Conservation (phyloP, 2,888 invertebrate species). For the Bombyx huttoni region DNA sequence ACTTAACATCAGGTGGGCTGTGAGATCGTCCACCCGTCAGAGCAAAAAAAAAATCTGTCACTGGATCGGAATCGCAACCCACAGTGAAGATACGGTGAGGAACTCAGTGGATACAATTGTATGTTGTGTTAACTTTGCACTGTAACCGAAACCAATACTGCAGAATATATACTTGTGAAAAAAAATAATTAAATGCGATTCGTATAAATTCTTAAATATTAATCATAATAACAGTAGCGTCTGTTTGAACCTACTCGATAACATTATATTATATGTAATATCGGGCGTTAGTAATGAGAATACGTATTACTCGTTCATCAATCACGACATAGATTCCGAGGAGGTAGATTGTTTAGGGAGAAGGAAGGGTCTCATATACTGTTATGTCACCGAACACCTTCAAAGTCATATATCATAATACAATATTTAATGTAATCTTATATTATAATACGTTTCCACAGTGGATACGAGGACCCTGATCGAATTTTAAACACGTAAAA, state of each 20-base stretch:
- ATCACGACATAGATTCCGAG: slow-evolving; percentile 33
- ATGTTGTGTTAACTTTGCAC: too few relatives aligned
- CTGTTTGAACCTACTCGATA: not conserved
- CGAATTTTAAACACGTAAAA: too few relatives aligned
- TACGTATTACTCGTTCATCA: slow-evolving; percentile 41
- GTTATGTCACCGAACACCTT: slow-evolving; percentile 31
- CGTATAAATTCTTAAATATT: not conserved
- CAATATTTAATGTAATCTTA: not conserved
- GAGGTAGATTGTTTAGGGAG: slow-evolving; percentile 30
- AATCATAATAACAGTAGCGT: not conserved
- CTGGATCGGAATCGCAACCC: too few relatives aligned
- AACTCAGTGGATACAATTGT: too few relatives aligned
- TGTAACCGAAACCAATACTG: too few relatives aligned
- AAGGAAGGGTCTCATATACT: slow-evolving; percentile 17
- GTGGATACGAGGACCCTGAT: too few relatives aligned
- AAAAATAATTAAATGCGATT: not conserved
- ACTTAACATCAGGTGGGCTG: too few relatives aligned
- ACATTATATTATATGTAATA: slow-evolving; percentile 7
- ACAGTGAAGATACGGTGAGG: too few relatives aligned
- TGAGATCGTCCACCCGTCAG: too few relatives aligned
- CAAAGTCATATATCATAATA: slow-evolving; percentile 24
- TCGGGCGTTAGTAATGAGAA: slow-evolving; percentile 32
- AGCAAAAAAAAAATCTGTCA: too few relatives aligned
- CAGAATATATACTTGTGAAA: slow-evolving; percentile 1
- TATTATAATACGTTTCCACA: too few relatives aligned